Conservation (phyloP, 2,888 invertebrate genomes). For the Germaria angustata region DNA sequence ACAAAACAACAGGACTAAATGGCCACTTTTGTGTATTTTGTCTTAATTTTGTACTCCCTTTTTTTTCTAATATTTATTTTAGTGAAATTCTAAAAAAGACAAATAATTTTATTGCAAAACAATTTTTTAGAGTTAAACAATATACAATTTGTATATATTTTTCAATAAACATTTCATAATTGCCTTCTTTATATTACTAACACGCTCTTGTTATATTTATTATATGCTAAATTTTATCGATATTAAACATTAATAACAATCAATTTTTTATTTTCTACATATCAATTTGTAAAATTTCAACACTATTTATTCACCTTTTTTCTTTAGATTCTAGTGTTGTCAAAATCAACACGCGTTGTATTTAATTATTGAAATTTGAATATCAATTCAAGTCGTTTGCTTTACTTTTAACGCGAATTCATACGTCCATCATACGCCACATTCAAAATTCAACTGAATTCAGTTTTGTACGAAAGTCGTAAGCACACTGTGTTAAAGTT, state of each 20-base stretch:
- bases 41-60: neutral
- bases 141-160: neutral
- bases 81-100: slow-evolving; percentile 5
- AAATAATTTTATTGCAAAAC: slow-evolving; percentile 49
- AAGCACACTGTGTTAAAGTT: slow-evolving; percentile 20
- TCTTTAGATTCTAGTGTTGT: slow-evolving; percentile 47
- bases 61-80: neutral
- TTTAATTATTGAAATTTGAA: slow-evolving; percentile 27
- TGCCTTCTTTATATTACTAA: neutral
- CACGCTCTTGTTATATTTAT: neutral
- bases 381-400: slow-evolving; percentile 15
- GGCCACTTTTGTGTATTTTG: slow-evolving; percentile 33
- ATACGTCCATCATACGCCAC: slow-evolving; percentile 52
- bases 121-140: too few relatives aligned
- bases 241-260: neutral
- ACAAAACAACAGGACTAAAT: slow-evolving; percentile 4
- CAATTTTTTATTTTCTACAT: neutral
- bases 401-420: neutral
- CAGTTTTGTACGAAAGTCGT: neutral
- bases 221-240: neutral
- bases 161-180: neutral
- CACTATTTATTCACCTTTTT: slow-evolving; percentile 62
- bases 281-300: slow-evolving; percentile 17
- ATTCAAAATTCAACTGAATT: slow-evolving; percentile 63
- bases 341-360: slow-evolving; percentile 54